phyloP scores from a whole-genome alignment of 1,140 invertebrate species.

The Diuraphis noxia region DNA sequence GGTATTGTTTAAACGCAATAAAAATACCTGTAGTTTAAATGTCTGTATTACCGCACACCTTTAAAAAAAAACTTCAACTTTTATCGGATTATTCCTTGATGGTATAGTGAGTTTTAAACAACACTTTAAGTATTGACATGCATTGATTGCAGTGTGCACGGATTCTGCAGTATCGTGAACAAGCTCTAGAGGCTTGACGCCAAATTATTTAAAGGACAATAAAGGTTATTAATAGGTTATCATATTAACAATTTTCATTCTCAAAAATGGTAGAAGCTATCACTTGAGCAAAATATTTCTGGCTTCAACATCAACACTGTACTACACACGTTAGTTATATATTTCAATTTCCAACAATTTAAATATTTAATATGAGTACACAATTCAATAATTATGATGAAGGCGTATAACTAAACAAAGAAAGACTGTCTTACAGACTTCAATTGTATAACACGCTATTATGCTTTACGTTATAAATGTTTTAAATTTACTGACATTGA shows the following conservation, averaged over 20 bases:
- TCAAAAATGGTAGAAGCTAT: not conserved
- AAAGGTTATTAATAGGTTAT: not conserved
- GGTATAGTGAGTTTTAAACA: not conserved
- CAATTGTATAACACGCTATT: not conserved
- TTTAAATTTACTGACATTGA: not conserved
- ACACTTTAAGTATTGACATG: not conserved
- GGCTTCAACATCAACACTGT: too few relatives aligned
- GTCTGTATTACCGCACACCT: not conserved
- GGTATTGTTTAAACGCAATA: not conserved
- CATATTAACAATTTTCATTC: not conserved
- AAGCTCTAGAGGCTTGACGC: not conserved
- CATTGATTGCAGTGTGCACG: not conserved
- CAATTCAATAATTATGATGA: not conserved
- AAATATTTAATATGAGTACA: not conserved
- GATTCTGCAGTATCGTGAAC: not conserved
- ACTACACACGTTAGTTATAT: not conserved
- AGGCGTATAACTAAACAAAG: not conserved
- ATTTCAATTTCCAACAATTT: not conserved
- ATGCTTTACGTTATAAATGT: not conserved
- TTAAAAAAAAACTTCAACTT: not conserved
- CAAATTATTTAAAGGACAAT: not conserved
- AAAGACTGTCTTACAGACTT: not conserved
- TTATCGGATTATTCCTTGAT: not conserved
- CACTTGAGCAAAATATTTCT: not conserved
- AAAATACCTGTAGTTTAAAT: not conserved